Percentiles rank a stretch among this genome's conserved stretches.
These are phyloP conservation scores for Danaus melanippus DNA, from an alignment of 1,140 invertebrate genomes.

Conservation along the genomic window DNA sequence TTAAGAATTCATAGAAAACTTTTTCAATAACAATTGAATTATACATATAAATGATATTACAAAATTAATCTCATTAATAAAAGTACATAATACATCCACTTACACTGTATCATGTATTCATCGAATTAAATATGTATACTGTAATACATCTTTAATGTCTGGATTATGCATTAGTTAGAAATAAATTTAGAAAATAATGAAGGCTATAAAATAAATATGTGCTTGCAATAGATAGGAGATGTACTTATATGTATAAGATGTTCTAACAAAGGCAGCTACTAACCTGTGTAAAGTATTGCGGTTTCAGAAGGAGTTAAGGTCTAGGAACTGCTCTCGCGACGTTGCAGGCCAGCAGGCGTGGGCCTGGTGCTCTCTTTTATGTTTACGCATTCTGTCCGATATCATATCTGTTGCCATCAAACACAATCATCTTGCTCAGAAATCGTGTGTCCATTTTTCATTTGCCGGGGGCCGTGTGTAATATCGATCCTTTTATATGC, in stretches of 20 bases:
- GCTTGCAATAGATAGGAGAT: no score
- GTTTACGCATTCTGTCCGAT: conserved; percentile 66
- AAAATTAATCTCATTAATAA: no score
- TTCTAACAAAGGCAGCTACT: conserved; percentile 5
- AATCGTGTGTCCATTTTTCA: conserved; percentile 69
- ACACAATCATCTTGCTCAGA: conserved; percentile 53
- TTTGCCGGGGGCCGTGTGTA: conserved; percentile 63
- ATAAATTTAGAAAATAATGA: conserved; percentile 11
- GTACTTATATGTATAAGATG: no score
- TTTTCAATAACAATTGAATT: no score
- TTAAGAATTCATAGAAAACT: no score
- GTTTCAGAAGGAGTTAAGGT: conserved; percentile 55
- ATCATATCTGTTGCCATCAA: conserved; percentile 55
- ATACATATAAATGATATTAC: no score
- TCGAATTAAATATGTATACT: no score
- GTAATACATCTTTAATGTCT: no score
- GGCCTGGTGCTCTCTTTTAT: conserved; percentile 65
- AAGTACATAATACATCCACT: no score
- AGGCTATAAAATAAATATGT: neutral
- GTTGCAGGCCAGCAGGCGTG: conserved; percentile 61
- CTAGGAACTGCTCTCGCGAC: conserved; percentile 48
- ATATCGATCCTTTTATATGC: conserved; percentile 59
- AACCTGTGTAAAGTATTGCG: conserved; percentile 45
- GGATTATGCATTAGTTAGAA: conserved; percentile 1
- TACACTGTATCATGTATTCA: no score